Evolutionary conservation across 2,113 vertebrate genomes (phyloP).

Genomic region (Eurystomus gularis): DNA sequence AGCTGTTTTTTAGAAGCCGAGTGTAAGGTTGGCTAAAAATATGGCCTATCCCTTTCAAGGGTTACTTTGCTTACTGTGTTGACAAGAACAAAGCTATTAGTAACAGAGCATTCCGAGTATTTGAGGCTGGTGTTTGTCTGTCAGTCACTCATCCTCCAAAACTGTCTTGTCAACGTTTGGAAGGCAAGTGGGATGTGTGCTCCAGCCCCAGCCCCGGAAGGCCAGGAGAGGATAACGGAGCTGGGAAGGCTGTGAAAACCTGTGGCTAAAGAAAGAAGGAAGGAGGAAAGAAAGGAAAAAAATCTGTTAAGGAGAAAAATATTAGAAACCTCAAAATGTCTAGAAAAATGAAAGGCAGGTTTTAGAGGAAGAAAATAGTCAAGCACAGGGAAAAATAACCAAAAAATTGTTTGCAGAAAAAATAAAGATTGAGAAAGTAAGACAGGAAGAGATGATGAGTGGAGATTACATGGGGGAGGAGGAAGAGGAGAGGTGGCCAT

Average conservation of each 20-base stretch:
- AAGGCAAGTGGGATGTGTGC: slow-evolving; percentile 26
- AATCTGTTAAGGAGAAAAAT: background rate
- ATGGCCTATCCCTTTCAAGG: slow-evolving; percentile 10
- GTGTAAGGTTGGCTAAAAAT: slow-evolving; percentile 56
- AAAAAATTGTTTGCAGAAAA: background rate
- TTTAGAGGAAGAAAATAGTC: background rate
- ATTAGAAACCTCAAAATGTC: background rate
- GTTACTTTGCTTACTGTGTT: slow-evolving; percentile 22
- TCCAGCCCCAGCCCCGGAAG: background rate
- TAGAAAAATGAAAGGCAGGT: background rate
- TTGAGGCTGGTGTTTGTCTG: slow-evolving; percentile 51
- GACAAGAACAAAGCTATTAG: slow-evolving; percentile 51
- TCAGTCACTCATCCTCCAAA: slow-evolving; percentile 40
- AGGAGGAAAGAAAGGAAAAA: background rate
- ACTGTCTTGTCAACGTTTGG: slow-evolving; percentile 28
- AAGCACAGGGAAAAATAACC: background rate
- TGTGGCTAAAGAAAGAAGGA: background rate
- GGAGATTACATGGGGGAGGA: background rate
- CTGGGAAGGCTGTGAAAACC: background rate
- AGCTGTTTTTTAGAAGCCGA: background rate
- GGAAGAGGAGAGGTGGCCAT: background rate
- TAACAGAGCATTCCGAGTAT: slow-evolving; percentile 15
- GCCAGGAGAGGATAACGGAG: background rate
- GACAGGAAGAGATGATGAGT: background rate
- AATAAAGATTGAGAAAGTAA: background rate